Base-by-base conservation (phyloP, 2,888 invertebrate genomes). In the Sinotaia quadrata region DNA sequence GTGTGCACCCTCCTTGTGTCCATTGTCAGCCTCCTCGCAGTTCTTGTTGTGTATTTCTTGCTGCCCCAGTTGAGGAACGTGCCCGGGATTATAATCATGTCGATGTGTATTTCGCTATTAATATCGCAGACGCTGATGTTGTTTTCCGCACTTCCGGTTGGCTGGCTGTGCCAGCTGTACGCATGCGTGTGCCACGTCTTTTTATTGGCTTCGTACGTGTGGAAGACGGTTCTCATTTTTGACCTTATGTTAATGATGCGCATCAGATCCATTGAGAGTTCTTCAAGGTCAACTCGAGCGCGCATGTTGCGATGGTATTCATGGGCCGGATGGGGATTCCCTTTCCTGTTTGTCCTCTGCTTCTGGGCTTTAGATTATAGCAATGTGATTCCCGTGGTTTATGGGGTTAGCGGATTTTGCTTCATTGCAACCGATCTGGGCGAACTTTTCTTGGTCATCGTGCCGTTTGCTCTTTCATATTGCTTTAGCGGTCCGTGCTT, bases 41-140 rank as follows among this genome's bases (percentile, higher is more conserved):
- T 63, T 2, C 58, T 72, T n/a, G 0, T 62, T 21, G 61, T 66
- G 7, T 72, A 72, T 47, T 36, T 31, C 27, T 21, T 56, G 15
- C 36, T 69, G 24, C 58, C 72, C 2, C 49, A 66, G 29, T 49
- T 72, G 10, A 33, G 67, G 36, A 72, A 72, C 61, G 47, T 58
- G 1, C 72, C 72, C 4, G 72, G 72, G 37, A 68, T 66, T 21
- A 69, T 72, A 33, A 62, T 72, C 60, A 72, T 72, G 69, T 68
- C 70, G 2, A n/a, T 70, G 2, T 71, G 68, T n/a, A 54, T 5
- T 0, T 27, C 68, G 12, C 54, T 73, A 44, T 36, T 73, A 7
- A 27, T 52, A 24, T 68, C 66, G 10, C 73, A 73, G 44, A 37
- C 37, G 18, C 34, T 73, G 1, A 56, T 68, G 29, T 57, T 73